These are phyloP conservation scores for Aviceda subcristata DNA, from an alignment of 2,113 vertebrate genomes.

Conservation along the genomic window DNA sequence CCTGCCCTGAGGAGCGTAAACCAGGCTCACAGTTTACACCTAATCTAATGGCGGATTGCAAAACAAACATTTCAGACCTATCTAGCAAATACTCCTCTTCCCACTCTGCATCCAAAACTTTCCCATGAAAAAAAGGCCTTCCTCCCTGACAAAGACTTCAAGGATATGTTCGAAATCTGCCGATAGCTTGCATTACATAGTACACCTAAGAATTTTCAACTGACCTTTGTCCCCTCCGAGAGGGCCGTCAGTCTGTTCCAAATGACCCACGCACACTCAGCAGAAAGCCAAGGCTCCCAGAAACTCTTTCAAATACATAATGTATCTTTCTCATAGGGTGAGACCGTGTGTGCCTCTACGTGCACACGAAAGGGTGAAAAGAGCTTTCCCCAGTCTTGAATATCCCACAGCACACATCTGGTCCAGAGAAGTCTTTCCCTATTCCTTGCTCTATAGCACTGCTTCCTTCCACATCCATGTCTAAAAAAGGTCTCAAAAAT, in stretches of 20 bases:
- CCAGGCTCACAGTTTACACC: not conserved
- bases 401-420: not conserved
- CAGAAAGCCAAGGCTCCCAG: not conserved
- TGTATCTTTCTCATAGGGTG: not conserved
- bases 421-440: not conserved
- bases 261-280: not conserved
- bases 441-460: not conserved
- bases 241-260: not conserved
- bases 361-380: not conserved
- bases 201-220: slow-evolving; percentile 10
- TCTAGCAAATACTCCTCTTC: not conserved
- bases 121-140: not conserved
- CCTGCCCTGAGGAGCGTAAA: not conserved
- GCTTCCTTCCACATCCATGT: not conserved
- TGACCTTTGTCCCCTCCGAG: not conserved
- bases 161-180: not conserved
- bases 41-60: not conserved
- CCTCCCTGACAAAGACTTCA: not conserved
- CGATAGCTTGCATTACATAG: not conserved
- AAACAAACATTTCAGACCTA: slow-evolving; percentile 2
- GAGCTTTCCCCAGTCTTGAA: not conserved
- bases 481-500: not conserved
- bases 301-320: not conserved
- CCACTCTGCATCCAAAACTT: not conserved
- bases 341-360: rapidly evolving